Evolutionary conservation across 2,888 invertebrate genomes (phyloP).

Genomic region (Cetonia aurata): DNA sequence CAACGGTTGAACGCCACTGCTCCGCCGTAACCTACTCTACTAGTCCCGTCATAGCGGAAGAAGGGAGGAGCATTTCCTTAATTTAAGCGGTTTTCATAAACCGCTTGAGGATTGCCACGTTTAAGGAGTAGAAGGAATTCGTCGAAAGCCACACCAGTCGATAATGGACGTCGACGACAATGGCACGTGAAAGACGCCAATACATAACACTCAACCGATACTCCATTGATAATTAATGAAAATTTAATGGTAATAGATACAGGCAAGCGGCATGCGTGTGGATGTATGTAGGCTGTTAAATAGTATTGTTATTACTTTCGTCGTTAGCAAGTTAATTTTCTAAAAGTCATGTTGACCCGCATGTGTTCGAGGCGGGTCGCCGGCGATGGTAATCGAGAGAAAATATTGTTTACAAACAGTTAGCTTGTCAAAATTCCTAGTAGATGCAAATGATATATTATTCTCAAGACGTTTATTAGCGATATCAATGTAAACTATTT

Average conservation of each 20-base stretch:
- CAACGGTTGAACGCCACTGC: conserved; percentile 6
- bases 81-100: conserved; percentile 22
- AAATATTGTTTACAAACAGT: conserved; percentile 20
- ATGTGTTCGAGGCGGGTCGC: neutral
- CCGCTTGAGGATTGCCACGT: conserved; percentile 18
- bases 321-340: conserved; percentile 14
- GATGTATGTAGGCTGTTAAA: neutral
- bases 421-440: conserved; percentile 17
- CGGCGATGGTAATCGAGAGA: conserved; percentile 2
- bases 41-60: neutral
- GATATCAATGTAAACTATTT: neutral
- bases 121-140: too few relatives aligned
- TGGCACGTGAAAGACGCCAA: too few relatives aligned
- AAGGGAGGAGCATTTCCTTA: conserved; percentile 14
- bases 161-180: too few relatives aligned
- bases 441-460: conserved; percentile 1
- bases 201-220: neutral
- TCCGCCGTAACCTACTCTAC: neutral
- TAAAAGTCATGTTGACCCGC: neutral
- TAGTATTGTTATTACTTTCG: conserved; percentile 1
- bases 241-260: conserved; percentile 7
- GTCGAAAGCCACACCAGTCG: too few relatives aligned
- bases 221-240: conserved; percentile 4
- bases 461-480: conserved; percentile 4
- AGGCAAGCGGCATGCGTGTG: neutral